Percentiles rank a stretch among this genome's conserved stretches.
These are phyloP conservation scores for Tetramorium parvispinum DNA, from an alignment of 1,140 invertebrate genomes.

Conservation along the genomic window DNA sequence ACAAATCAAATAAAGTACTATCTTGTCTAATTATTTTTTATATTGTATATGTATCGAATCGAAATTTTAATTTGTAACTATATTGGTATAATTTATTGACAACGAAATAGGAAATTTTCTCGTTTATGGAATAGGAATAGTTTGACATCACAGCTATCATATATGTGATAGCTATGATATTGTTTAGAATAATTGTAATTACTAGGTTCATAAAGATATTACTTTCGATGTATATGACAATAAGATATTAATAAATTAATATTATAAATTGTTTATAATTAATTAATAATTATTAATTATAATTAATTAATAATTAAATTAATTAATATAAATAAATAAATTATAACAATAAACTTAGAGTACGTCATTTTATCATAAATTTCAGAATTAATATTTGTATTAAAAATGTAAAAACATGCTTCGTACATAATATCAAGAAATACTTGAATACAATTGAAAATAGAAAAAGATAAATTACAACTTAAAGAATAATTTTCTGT, in stretches of 20 bases:
- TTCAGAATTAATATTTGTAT: not conserved
- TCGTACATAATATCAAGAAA: not conserved
- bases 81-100: not conserved
- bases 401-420: not conserved
- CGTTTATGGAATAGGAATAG: not conserved
- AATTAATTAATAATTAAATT: too few species aligned
- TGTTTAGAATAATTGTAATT: not conserved
- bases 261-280: constrained; percentile 28
- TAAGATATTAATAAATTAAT: constrained; percentile 21
- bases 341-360: constrained; percentile 6
- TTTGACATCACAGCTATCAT: not conserved
- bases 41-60: not conserved
- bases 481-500: constrained; percentile 3
- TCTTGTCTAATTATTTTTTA: not conserved
- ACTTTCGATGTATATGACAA: not conserved
- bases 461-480: not conserved
- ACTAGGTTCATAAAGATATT: not conserved
- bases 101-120: not conserved
- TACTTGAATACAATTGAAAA: not conserved
- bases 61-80: not conserved
- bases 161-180: not conserved
- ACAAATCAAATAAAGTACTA: not conserved
- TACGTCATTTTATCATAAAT: not conserved
- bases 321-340: too few species aligned
- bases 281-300: too few species aligned